phyloP scores from a whole-genome alignment of 2,888 invertebrate species.

The Herminia tarsipennalis region DNA sequence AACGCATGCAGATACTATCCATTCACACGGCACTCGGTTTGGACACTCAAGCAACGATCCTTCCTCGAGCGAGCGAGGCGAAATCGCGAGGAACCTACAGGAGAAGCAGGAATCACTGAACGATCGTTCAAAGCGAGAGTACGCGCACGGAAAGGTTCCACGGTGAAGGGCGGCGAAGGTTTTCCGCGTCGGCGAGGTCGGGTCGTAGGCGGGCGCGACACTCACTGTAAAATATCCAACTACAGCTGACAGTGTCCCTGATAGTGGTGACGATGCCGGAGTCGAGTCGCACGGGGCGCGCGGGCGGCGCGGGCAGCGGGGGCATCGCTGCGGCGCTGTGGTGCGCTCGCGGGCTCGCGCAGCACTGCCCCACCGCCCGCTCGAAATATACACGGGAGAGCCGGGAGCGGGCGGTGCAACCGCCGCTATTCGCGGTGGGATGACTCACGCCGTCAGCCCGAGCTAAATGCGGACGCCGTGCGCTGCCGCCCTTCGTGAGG shows the following conservation, averaged over 20 bases:
- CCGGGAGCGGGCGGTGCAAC: constrained; percentile 82
- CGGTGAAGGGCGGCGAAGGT: constrained; percentile 46
- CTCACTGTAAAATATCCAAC: constrained; percentile 92
- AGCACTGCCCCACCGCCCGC: constrained; percentile 72
- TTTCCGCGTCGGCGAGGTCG: constrained; percentile 35
- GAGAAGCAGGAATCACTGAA: constrained; percentile 44
- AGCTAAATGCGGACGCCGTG: constrained; percentile 84
- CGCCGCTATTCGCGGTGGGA: constrained; percentile 80
- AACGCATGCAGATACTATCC: constrained; percentile 14
- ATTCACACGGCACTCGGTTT: constrained; percentile 29
- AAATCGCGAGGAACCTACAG: constrained; percentile 7
- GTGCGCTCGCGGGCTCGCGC: constrained; percentile 76
- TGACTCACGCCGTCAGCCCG: constrained; percentile 82
- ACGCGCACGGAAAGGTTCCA: constrained; percentile 49
- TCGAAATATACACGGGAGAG: constrained; percentile 79
- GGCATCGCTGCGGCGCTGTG: constrained; percentile 74
- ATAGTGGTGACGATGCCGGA: constrained; percentile 86
- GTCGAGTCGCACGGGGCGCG: constrained; percentile 73
- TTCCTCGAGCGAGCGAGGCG: constrained; percentile 23
- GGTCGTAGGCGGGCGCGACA: constrained; percentile 54
- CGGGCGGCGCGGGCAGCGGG: constrained; percentile 76
- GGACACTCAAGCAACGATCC: constrained; percentile 9
- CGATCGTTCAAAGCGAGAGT: constrained; percentile 35
- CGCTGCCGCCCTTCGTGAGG: constrained; percentile 83
- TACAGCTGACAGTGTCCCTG: constrained; percentile 89